phyloP scores from a whole-genome alignment of 2,888 invertebrate species.

The Hipparchia sbordonii region DNA sequence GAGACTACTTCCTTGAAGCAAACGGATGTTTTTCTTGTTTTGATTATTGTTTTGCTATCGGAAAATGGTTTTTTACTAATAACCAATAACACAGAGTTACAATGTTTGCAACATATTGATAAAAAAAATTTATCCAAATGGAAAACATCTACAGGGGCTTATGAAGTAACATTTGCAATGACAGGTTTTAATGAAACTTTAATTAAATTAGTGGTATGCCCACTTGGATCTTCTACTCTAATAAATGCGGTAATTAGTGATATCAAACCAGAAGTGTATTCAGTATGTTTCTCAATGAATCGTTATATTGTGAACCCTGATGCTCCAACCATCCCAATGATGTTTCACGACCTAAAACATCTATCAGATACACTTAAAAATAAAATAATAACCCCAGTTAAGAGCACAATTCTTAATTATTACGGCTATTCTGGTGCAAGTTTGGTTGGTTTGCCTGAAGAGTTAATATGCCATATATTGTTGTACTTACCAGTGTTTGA shows the following conservation, averaged over 20 bases:
- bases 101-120: constrained; percentile 47
- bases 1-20: constrained; percentile 57
- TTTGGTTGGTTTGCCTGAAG: constrained; percentile 72
- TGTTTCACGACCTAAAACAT: constrained; percentile 71
- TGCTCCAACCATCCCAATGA: constrained; percentile 63
- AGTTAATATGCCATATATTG: constrained; percentile 63
- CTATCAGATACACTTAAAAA: constrained; percentile 80
- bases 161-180: constrained; percentile 59
- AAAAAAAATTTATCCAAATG: constrained; percentile 51
- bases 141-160: constrained; percentile 55
- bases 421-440: constrained; percentile 76
- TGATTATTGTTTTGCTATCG: constrained; percentile 63
- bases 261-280: constrained; percentile 65
- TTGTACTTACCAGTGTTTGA: constrained; percentile 55
- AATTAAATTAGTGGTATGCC: constrained; percentile 64
- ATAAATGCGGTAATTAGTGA: constrained; percentile 64
- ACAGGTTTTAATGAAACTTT: constrained; percentile 54
- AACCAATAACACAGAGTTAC: constrained; percentile 46
- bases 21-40: constrained; percentile 66
- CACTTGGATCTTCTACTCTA: constrained; percentile 61
- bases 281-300: constrained; percentile 66
- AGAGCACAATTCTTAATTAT: constrained; percentile 76
- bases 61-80: constrained; percentile 68
- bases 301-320: constrained; percentile 67
- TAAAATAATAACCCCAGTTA: constrained; percentile 77